Percentiles rank a stretch among this genome's conserved stretches.
Evolutionary conservation across 2,888 invertebrate species (phyloP).

Genomic region (Trissolcus japonicus): DNA sequence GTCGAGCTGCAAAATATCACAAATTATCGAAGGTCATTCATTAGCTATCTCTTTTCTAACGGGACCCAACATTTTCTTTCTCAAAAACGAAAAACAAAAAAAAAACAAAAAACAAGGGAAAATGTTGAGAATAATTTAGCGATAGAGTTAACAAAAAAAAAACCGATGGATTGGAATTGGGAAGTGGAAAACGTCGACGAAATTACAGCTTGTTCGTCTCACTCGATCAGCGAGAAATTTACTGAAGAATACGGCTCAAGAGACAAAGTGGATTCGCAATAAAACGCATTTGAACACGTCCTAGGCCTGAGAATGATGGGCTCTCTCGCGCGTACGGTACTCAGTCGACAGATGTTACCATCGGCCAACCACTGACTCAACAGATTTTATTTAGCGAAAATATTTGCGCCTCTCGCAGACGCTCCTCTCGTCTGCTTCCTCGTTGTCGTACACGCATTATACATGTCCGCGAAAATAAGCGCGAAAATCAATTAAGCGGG

Average conservation of each 20-base stretch:
- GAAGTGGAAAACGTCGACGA: conserved; percentile 47
- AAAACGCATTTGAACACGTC: conserved; percentile 72
- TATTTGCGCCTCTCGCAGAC: conserved; percentile 25
- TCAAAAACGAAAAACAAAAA: not conserved
- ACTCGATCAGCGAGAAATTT: conserved; percentile 61
- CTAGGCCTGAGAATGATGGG: conserved; percentile 61
- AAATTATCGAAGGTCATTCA: conserved; percentile 23
- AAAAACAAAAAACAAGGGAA: not conserved
- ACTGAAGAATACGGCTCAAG: conserved; percentile 57
- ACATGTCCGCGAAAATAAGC: conserved; percentile 31
- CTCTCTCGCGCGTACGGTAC: conserved; percentile 55
- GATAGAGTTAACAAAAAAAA: too few species aligned
- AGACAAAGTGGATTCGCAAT: conserved; percentile 66
- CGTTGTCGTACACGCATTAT: conserved; percentile 48
- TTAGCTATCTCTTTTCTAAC: conserved; percentile 10
- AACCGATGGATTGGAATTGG: conserved; percentile 24
- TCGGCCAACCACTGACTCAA: conserved; percentile 56
- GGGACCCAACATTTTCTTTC: not conserved
- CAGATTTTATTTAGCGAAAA: conserved; percentile 57
- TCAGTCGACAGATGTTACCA: conserved; percentile 59
- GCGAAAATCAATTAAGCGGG: conserved; percentile 41
- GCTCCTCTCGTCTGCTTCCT: conserved; percentile 51
- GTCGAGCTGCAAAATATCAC: not conserved
- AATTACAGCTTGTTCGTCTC: conserved; percentile 59
- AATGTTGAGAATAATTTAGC: too few species aligned